phyloP scores from a whole-genome alignment of 2,888 invertebrate genomes.

The Cephus spinipes region DNA sequence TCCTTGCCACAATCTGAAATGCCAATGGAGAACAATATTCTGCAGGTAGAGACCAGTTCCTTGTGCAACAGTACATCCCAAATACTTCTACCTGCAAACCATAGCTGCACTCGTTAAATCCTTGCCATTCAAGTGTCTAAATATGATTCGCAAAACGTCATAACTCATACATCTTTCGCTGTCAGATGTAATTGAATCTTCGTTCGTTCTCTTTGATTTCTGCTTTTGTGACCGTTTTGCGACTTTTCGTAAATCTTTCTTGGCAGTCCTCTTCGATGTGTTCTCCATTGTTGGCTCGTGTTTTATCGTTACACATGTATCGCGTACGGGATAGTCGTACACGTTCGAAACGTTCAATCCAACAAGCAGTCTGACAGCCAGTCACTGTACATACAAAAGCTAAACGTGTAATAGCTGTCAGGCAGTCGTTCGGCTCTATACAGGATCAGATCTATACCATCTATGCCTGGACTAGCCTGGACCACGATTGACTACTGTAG shows the following conservation, averaged over 20 bases:
- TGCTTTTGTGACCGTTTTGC: background rate
- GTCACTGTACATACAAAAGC: background rate
- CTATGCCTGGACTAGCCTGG: background rate
- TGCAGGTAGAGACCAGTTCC: background rate
- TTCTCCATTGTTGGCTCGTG: background rate
- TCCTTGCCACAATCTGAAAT: conserved; percentile 1
- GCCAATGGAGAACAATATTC: background rate
- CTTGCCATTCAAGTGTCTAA: conserved; percentile 48
- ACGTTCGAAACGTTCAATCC: background rate
- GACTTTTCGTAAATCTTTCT: background rate
- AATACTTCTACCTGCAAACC: conserved; percentile 51
- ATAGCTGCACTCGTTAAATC: conserved; percentile 47
- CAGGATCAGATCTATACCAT: background rate
- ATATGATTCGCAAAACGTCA: conserved; percentile 55
- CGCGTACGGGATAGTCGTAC: background rate
- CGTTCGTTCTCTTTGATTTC: background rate
- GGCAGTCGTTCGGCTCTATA: background rate
- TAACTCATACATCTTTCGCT: conserved; percentile 42
- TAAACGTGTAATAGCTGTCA: background rate
- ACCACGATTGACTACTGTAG: too few relatives aligned
- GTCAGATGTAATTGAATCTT: background rate
- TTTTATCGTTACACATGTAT: background rate
- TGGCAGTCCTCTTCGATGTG: background rate
- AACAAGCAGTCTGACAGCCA: background rate
- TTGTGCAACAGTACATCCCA: background rate